Conservation (phyloP, 2,113 vertebrate genomes). For the Cololabis saira region DNA sequence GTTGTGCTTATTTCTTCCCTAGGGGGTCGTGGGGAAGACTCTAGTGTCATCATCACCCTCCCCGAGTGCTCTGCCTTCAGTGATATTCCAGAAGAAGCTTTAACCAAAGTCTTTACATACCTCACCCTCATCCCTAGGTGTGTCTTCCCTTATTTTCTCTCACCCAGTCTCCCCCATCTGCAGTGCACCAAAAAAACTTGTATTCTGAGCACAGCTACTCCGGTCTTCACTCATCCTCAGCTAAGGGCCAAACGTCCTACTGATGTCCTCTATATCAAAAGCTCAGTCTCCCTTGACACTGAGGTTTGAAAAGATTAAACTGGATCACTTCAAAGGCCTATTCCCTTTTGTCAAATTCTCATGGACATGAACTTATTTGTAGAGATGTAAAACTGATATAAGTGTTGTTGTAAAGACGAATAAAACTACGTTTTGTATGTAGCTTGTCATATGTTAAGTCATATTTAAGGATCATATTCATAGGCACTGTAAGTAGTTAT, state of each 20-base stretch:
- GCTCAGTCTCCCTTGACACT: neutral
- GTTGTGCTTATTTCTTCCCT: neutral
- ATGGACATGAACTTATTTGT: neutral
- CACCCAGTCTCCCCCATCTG: slow-evolving; percentile 51
- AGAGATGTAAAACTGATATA: neutral
- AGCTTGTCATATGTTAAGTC: neutral
- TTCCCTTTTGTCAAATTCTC: neutral
- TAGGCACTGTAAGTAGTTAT: neutral
- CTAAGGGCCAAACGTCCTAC: slow-evolving; percentile 32
- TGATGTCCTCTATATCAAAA: slow-evolving; percentile 36
- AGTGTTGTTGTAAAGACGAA: too few relatives aligned
- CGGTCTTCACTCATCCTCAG: slow-evolving; percentile 30
- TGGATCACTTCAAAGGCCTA: neutral
- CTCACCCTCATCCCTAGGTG: slow-evolving; percentile 91
- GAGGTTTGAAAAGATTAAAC: neutral
- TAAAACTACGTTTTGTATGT: too few relatives aligned
- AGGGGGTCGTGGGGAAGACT: slow-evolving; percentile 93
- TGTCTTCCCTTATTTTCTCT: slow-evolving; percentile 34
- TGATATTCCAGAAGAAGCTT: slow-evolving; percentile 87
- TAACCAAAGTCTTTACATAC: slow-evolving; percentile 90
- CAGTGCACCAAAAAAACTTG: slow-evolving; percentile 78
- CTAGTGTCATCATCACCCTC: slow-evolving; percentile 93
- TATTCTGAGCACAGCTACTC: slow-evolving; percentile 64
- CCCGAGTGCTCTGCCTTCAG: slow-evolving; percentile 91
- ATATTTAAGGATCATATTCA: neutral